Evolutionary conservation across 2,888 invertebrate genomes (phyloP).

Genomic region (Odontomyia ornata): DNA sequence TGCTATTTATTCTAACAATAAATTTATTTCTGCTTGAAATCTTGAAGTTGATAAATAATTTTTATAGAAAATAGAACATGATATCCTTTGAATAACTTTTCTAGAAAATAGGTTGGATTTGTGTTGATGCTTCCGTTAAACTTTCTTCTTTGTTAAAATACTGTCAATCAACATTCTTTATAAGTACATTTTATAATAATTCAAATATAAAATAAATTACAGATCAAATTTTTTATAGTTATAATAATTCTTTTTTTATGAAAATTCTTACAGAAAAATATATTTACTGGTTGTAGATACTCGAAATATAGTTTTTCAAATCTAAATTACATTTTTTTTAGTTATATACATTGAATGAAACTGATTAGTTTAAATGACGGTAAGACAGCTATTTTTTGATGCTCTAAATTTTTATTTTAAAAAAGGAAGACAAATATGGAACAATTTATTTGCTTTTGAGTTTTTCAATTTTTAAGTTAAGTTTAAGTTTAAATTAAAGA

Average conservation of each 20-base stretch:
- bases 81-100: not conserved
- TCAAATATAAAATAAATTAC: not conserved
- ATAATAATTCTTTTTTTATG: not conserved
- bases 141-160: not conserved
- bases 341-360: not conserved
- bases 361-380: not conserved
- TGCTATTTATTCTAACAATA: not conserved
- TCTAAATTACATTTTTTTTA: not conserved
- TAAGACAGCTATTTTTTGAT: not conserved
- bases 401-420: slow-evolving; percentile 21
- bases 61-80: not conserved
- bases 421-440: slow-evolving; percentile 35
- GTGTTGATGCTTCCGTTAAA: not conserved
- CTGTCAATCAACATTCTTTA: not conserved
- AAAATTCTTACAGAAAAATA: not conserved
- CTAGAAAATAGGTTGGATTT: not conserved
- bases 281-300: not conserved
- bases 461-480: not conserved
- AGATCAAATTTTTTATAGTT: not conserved
- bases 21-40: not conserved
- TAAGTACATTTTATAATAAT: no score
- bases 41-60: not conserved
- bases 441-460: not conserved
- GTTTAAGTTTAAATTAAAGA: not conserved
- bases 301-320: no score